Base-by-base conservation (phyloP, 2,113 vertebrate genomes). In the Coptodon rendalli region DNA sequence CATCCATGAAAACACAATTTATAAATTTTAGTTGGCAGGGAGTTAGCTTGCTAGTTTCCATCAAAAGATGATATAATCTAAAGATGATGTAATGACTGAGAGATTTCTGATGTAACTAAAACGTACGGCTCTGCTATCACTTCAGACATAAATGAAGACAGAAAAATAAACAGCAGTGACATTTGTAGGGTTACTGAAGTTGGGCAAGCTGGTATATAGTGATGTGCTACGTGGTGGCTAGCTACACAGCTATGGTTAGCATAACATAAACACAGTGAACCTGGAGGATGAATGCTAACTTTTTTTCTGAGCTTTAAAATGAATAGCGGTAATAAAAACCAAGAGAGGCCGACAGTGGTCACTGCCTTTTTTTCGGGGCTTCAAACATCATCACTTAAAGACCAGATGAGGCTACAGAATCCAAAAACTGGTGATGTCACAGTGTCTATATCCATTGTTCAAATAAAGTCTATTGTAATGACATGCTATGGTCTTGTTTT, bases 371-470 rank as follows among this genome's bases (percentile, higher is more conserved):
- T 31, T 61, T 61, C 3, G 3, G 8, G 57, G 57, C 57, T 61
- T 61, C 14, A 61, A 61, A 31, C 5, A 0, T 0, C 9, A 61
- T 31, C 27, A 31, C 3, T 61, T 61, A 61, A 0, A 31, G 14
- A 61, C 57, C 27, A 31, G 57, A 61, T 14, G 12, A 63, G 59
- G 16, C 59, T 19, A 63, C 16, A 63, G 29, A 63, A 0, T 36
- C 59, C 59, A 63, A 63, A 63, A 34, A 4, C 59, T 11, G 9
- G 59, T 36, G 29, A 11, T 63, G 16, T 36, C 59, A 63, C 59
- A 63, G 17, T 63, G 29, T 63, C 9, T 63, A 2, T 19, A 1
- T 38, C 34, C 34, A 1, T 3, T 8, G 61, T 34, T 34, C 16
- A 63, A 6, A 19, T 63, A 34, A 61, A 61, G 59, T 19, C 43